These are phyloP conservation scores for Cephus spinipes DNA, from an alignment of 2,888 invertebrate genomes.

Conservation along the genomic window DNA sequence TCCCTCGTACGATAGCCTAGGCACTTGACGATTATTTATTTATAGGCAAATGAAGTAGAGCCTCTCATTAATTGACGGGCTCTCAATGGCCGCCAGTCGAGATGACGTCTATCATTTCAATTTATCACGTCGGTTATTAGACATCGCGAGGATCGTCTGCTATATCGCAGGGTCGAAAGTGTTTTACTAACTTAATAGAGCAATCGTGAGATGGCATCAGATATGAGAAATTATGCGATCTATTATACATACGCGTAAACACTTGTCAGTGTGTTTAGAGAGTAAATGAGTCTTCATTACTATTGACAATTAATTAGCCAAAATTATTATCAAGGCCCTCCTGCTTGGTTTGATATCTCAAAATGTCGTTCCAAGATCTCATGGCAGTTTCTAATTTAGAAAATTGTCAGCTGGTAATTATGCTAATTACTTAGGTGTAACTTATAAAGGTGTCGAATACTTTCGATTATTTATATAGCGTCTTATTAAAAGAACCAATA, in stretches of 20 bases:
- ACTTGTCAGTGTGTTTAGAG: background rate
- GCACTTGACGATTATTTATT: slow-evolving; percentile 58
- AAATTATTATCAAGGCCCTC: background rate
- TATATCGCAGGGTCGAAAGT: background rate
- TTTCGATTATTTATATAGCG: background rate
- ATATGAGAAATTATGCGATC: background rate
- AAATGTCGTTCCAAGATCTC: background rate
- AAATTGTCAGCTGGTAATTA: background rate
- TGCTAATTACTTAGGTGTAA: background rate
- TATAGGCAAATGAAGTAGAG: slow-evolving; percentile 57
- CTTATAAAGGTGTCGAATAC: background rate
- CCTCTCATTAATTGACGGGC: slow-evolving; percentile 60
- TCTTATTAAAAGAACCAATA: background rate
- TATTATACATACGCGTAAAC: background rate
- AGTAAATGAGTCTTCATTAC: background rate
- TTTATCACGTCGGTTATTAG: slow-evolving; percentile 57
- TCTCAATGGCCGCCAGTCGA: slow-evolving; percentile 56
- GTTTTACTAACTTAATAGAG: background rate
- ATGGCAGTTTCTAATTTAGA: background rate
- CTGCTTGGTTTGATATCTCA: background rate
- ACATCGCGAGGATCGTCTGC: slow-evolving; percentile 33
- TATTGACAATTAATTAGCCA: background rate
- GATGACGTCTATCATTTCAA: slow-evolving; percentile 61
- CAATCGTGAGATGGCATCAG: background rate
- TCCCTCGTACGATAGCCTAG: slow-evolving; percentile 36